These are phyloP conservation scores for Pachycephus smyrnensis DNA, from an alignment of 2,888 invertebrate genomes.

Conservation along the genomic window DNA sequence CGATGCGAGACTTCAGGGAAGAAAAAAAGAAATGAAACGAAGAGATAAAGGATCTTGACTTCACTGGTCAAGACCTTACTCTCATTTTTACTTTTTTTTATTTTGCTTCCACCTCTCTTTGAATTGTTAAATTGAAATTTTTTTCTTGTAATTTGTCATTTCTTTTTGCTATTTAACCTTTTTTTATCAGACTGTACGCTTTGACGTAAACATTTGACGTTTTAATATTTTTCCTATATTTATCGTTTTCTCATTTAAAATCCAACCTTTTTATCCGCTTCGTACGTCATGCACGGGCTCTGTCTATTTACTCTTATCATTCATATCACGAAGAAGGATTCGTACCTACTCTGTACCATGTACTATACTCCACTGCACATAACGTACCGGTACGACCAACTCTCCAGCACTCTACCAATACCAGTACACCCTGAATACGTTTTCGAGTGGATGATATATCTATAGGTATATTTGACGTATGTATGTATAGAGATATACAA, in stretches of 20 bases:
- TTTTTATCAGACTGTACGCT: not conserved
- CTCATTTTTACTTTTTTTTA: no score
- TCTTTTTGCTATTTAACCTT: no score
- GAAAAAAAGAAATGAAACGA: rapidly evolving
- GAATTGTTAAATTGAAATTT: no score
- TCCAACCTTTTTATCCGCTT: not conserved
- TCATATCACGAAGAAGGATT: not conserved
- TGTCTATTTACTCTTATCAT: constrained; percentile 2
- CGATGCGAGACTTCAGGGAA: not conserved
- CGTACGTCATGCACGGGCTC: not conserved
- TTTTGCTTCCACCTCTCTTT: no score
- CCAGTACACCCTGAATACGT: not conserved
- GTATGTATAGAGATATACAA: not conserved
- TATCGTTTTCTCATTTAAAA: not conserved
- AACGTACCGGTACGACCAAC: not conserved
- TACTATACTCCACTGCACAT: not conserved
- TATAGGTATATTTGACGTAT: constrained; percentile 4
- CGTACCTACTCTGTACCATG: not conserved
- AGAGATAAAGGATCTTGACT: not conserved
- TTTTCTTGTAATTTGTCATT: not conserved
- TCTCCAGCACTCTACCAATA: not conserved
- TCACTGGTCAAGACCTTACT: not conserved
- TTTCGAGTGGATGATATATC: not conserved
- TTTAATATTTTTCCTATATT: not conserved
- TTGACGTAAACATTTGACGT: no score